Evolutionary conservation across 2,113 vertebrate genomes (phyloP).

Genomic region (Anarhynchus alexandrinus): DNA sequence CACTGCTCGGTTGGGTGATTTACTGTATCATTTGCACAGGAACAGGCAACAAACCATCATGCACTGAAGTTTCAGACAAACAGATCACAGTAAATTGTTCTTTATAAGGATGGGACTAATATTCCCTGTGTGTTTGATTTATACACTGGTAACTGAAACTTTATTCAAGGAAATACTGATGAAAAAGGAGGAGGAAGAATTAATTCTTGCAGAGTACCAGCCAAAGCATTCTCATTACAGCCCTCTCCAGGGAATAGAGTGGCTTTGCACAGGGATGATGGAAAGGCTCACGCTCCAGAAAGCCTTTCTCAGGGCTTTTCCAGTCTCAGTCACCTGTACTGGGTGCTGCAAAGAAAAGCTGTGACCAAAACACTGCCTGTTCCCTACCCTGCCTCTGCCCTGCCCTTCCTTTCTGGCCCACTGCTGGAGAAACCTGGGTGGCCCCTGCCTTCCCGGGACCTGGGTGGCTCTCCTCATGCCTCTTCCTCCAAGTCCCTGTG

Average conservation of each 20-base stretch:
- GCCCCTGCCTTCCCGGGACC: not conserved
- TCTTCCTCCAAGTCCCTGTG: fast-evolving
- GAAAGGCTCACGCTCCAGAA: not conserved
- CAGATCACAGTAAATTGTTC: slow-evolving; percentile 51
- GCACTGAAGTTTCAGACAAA: slow-evolving; percentile 15
- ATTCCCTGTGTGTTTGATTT: slow-evolving; percentile 43
- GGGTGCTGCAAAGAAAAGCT: not conserved
- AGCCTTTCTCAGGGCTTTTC: not conserved
- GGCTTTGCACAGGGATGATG: not conserved
- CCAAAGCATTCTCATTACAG: not conserved
- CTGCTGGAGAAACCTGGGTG: not conserved
- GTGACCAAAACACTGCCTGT: not conserved
- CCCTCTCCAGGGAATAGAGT: not conserved
- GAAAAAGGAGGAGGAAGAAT: slow-evolving; percentile 1
- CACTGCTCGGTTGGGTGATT: not conserved
- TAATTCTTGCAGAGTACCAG: not conserved
- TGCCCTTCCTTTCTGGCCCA: not conserved
- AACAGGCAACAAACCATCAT: slow-evolving; percentile 12
- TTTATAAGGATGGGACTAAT: slow-evolving; percentile 47
- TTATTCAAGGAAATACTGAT: slow-evolving; percentile 45
- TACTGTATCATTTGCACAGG: slow-evolving; percentile 41
- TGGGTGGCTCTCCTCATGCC: fast-evolving
- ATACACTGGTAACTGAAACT: not conserved
- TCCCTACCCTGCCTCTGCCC: not conserved
- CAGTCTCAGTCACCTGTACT: not conserved